phyloP scores from a whole-genome alignment of 2,797 vertebrate genomes.

The Phoebastria nigripes region DNA sequence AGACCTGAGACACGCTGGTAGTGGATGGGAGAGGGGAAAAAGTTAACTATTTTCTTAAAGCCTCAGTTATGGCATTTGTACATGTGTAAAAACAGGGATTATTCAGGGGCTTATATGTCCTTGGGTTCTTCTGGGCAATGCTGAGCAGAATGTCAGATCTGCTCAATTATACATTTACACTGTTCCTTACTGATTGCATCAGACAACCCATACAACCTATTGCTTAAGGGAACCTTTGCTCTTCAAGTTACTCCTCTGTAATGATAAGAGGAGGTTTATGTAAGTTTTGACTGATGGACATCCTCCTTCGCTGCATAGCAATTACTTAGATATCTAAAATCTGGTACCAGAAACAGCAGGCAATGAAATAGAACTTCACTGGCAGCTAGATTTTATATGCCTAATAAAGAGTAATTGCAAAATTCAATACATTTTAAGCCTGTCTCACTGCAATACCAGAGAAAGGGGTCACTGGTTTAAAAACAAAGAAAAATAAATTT shows the following conservation, averaged over 20 bases:
- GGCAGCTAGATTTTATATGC: neutral
- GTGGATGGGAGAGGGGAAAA: neutral
- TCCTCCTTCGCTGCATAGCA: neutral
- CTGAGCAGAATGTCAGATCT: neutral
- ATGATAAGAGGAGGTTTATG: neutral
- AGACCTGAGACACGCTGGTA: neutral
- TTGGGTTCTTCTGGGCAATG: neutral
- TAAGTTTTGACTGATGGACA: neutral
- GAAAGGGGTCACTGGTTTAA: neutral
- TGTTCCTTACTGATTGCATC: neutral
- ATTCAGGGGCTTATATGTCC: neutral
- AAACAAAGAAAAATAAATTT: neutral
- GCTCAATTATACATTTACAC: neutral
- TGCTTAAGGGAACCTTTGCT: neutral
- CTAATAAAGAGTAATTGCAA: neutral
- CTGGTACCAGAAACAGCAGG: neutral
- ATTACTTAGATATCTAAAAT: neutral
- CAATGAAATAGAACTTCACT: neutral
- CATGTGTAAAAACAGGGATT: neutral
- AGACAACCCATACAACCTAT: neutral
- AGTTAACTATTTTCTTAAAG: neutral
- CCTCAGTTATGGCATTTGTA: neutral
- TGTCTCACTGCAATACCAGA: neutral
- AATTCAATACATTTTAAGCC: neutral
- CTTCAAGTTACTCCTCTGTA: neutral